Percentiles rank a stretch among this genome's conserved stretches.
These are phyloP conservation scores for Noctilio leporinus DNA, from an alignment of 2,113 vertebrate species.

Conservation along the genomic window DNA sequence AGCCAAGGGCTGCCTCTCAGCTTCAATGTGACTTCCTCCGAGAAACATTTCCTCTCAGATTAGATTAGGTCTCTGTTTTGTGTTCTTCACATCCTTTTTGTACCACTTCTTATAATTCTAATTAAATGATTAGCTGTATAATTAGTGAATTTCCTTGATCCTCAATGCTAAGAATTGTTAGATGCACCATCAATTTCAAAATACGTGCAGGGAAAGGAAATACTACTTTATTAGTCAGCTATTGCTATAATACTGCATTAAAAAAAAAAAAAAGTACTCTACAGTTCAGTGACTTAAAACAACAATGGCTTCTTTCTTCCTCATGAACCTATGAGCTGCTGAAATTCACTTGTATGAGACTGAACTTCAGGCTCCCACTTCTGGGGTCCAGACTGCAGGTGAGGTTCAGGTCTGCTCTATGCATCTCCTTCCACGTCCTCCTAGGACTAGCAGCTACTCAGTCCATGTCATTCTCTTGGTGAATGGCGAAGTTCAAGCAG, in stretches of 20 bases:
- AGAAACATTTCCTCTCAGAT: constrained; percentile 9
- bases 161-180: not conserved
- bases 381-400: not conserved
- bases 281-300: not conserved
- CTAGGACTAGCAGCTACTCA: not conserved
- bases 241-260: not conserved
- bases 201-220: not conserved
- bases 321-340: not conserved
- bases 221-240: not conserved
- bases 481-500: not conserved
- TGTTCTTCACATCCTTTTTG: not conserved
- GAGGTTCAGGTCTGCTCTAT: not conserved
- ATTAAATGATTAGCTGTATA: constrained; percentile 17
- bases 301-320: not conserved
- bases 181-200: not conserved
- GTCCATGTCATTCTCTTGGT: not conserved
- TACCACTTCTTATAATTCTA: constrained; percentile 20
- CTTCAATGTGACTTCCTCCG: not conserved
- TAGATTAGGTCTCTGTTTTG: not conserved
- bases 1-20: not conserved
- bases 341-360: not conserved
- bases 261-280: not conserved
- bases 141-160: constrained; percentile 22
- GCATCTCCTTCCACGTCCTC: not conserved
- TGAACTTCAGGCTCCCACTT: not conserved